Conservation (phyloP, 1,140 invertebrate species). For the Spodoptera litura region DNA sequence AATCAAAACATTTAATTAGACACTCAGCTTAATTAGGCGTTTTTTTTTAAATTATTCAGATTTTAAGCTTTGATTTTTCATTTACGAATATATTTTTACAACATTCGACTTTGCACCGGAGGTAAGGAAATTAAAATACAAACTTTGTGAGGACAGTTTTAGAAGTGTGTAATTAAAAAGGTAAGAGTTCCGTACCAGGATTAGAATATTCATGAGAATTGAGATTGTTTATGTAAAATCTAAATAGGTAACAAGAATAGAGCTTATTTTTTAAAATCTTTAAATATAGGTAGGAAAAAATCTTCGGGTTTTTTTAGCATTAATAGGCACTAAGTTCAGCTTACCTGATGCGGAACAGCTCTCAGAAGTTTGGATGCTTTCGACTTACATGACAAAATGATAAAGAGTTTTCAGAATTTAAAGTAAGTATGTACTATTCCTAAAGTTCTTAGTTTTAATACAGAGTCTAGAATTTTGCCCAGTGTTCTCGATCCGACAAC, state of each 20-base stretch:
- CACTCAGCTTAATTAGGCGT: neutral
- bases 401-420: too few relatives aligned
- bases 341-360: too few relatives aligned
- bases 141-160: slow-evolving; percentile 7
- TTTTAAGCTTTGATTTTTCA: neutral
- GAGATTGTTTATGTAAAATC: neutral
- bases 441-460: too few relatives aligned
- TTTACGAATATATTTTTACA: slow-evolving; percentile 1
- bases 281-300: neutral
- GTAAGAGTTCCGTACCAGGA: neutral
- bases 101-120: neutral
- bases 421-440: too few relatives aligned
- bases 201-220: neutral
- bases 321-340: too few relatives aligned
- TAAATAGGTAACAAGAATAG: neutral
- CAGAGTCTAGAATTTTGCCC: too few relatives aligned
- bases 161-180: neutral
- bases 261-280: too few relatives aligned
- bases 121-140: slow-evolving; percentile 28
- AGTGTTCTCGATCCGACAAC: too few relatives aligned
- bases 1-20: neutral
- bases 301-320: neutral
- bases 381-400: too few relatives aligned
- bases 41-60: neutral
- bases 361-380: too few relatives aligned